phyloP scores from a whole-genome alignment of 2,113 vertebrate genomes.

The Planiliza haematocheilus region DNA sequence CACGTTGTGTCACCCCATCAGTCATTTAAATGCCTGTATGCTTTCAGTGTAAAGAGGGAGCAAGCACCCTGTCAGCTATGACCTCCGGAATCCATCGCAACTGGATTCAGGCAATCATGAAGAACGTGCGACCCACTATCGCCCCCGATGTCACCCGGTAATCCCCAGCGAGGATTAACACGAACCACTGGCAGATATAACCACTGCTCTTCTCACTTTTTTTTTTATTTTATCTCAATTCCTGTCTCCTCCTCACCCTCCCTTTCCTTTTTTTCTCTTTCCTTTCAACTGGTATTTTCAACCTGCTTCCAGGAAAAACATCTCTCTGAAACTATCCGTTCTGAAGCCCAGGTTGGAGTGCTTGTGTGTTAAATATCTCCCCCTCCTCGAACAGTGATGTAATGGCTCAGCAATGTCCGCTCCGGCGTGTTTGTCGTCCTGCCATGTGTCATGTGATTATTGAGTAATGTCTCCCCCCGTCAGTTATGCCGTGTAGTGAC shows the following conservation, averaged over 20 bases:
- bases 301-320: conserved; percentile 90
- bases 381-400: conserved; percentile 69
- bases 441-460: conserved; percentile 72
- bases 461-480: conserved; percentile 71
- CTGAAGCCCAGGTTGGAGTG: conserved; percentile 91
- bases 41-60: conserved; percentile 91
- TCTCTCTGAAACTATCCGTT: conserved; percentile 93
- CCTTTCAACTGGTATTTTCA: conserved; percentile 69
- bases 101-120: conserved; percentile 99
- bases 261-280: conserved; percentile 58
- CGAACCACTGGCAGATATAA: conserved; percentile 47
- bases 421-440: conserved; percentile 67
- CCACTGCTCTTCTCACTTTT: conserved; percentile 58
- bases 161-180: conserved; percentile 63
- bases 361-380: conserved; percentile 70
- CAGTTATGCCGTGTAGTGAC: conserved; percentile 62
- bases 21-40: conserved; percentile 23
- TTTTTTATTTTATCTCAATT: conserved; percentile 48
- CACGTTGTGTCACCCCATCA: conserved; percentile 16
- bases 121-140: conserved; percentile 91
- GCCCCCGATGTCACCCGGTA: conserved; percentile 96
- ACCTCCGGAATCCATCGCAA: conserved; percentile 97
- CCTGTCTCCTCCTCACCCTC: conserved; percentile 76
- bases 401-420: conserved; percentile 72
- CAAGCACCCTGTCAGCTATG: conserved; percentile 96